Evolutionary conservation across 1,140 invertebrate genomes (phyloP).

Genomic region (Drosophila obscura): DNA sequence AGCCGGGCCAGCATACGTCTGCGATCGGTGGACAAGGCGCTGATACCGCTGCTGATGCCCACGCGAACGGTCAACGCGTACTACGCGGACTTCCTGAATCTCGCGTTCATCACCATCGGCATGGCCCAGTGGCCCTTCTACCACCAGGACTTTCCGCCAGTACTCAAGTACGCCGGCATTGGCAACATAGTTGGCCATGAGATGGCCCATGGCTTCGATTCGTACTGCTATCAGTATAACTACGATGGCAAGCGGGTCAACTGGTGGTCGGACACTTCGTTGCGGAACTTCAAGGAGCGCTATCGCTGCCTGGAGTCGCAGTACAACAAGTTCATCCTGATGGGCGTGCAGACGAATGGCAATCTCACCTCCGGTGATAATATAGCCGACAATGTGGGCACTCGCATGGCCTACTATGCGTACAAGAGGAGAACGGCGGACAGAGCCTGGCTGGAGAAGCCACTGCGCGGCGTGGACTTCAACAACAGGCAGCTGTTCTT

Average conservation of each 20-base stretch:
- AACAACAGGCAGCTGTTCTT: constrained; percentile 86
- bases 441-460: constrained; percentile 84
- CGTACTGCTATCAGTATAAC: constrained; percentile 90
- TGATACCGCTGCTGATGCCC: constrained; percentile 69
- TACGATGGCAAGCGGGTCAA: constrained; percentile 88
- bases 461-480: constrained; percentile 85
- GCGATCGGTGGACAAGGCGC: constrained; percentile 65
- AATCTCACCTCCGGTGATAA: constrained; percentile 92
- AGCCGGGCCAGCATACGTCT: constrained; percentile 54
- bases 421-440: constrained; percentile 84
- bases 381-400: constrained; percentile 95
- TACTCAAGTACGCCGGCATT: constrained; percentile 86
- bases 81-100: constrained; percentile 75
- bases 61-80: constrained; percentile 75
- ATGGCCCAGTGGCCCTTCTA: constrained; percentile 78
- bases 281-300: constrained; percentile 87
- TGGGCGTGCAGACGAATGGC: constrained; percentile 88
- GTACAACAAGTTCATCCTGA: constrained; percentile 85
- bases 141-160: constrained; percentile 56
- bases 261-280: constrained; percentile 93
- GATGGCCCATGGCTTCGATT: constrained; percentile 88
- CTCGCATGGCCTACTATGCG: constrained; percentile 90
- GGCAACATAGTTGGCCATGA: constrained; percentile 89
- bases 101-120: constrained; percentile 81
- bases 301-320: constrained; percentile 95